phyloP scores from a whole-genome alignment of 2,113 vertebrate genomes.

The Poecilia latipinna region DNA sequence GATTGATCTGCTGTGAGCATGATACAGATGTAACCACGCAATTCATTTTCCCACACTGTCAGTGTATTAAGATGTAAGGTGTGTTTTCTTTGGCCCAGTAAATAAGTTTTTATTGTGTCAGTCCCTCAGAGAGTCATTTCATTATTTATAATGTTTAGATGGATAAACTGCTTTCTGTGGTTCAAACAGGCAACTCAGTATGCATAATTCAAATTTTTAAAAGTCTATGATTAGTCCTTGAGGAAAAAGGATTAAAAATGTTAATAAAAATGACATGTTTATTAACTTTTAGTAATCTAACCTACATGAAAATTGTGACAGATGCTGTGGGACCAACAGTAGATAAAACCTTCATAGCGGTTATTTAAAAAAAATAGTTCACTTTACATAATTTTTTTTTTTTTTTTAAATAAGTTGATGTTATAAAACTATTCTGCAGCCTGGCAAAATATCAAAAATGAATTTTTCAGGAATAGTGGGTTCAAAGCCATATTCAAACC shows the following conservation, averaged over 20 bases:
- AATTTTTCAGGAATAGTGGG: slow-evolving; percentile 58
- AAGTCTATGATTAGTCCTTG: slow-evolving; percentile 63
- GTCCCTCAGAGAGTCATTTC: slow-evolving; percentile 65
- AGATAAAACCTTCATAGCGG: not conserved
- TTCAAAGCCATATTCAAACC: slow-evolving; percentile 71
- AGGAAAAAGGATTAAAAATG: slow-evolving; percentile 46
- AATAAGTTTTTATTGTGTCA: slow-evolving; percentile 74
- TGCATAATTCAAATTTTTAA: slow-evolving; percentile 50
- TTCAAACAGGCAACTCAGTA: slow-evolving; percentile 53
- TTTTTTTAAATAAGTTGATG: slow-evolving; percentile 17
- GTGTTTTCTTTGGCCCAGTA: slow-evolving; percentile 66
- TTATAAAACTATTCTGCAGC: slow-evolving; percentile 34
- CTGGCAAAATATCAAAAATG: slow-evolving; percentile 50
- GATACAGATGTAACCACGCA: slow-evolving; percentile 64
- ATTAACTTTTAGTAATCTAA: not conserved
- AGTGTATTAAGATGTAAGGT: slow-evolving; percentile 72
- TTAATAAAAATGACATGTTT: slow-evolving; percentile 1
- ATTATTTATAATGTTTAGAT: slow-evolving; percentile 76
- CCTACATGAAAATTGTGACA: not conserved
- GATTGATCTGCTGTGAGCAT: slow-evolving; percentile 69
- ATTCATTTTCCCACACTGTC: slow-evolving; percentile 65
- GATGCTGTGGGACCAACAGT: not conserved
- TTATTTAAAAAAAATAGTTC: slow-evolving; percentile 25
- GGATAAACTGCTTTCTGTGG: slow-evolving; percentile 68
- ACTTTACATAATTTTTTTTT: slow-evolving; percentile 24